Percentiles rank a stretch among this genome's conserved stretches.
phyloP scores from a whole-genome alignment of 2,797 vertebrate genomes.

The Rhinogobio ventralis region DNA sequence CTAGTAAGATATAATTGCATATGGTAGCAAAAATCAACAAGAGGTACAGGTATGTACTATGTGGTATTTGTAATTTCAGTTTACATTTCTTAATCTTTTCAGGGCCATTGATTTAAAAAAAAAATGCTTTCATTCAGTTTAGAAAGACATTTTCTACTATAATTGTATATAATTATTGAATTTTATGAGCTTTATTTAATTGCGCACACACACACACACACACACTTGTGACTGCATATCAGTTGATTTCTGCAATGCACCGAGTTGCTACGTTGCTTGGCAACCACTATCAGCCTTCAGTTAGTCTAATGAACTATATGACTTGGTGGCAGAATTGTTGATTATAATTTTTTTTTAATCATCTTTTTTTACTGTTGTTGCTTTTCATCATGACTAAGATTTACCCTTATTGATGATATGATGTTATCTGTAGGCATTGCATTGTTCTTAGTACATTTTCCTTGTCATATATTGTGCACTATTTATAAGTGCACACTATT shows the following conservation, averaged over 20 bases:
- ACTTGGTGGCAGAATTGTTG: neutral
- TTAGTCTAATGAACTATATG: neutral
- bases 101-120: neutral
- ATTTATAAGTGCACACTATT: neutral
- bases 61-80: neutral
- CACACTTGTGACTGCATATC: neutral
- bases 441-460: neutral
- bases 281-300: neutral
- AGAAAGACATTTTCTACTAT: no score
- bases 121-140: neutral
- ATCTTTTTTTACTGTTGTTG: neutral
- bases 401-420: neutral
- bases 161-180: neutral
- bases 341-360: neutral
- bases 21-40: neutral
- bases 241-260: neutral
- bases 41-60: neutral
- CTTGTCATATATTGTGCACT: neutral
- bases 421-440: neutral
- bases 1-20: neutral
- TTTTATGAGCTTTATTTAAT: neutral
- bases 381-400: neutral
- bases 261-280: neutral
- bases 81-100: neutral
- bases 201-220: neutral